These are phyloP conservation scores for Graphium colonna DNA, from an alignment of 2,888 invertebrate genomes.

Conservation along the genomic window DNA sequence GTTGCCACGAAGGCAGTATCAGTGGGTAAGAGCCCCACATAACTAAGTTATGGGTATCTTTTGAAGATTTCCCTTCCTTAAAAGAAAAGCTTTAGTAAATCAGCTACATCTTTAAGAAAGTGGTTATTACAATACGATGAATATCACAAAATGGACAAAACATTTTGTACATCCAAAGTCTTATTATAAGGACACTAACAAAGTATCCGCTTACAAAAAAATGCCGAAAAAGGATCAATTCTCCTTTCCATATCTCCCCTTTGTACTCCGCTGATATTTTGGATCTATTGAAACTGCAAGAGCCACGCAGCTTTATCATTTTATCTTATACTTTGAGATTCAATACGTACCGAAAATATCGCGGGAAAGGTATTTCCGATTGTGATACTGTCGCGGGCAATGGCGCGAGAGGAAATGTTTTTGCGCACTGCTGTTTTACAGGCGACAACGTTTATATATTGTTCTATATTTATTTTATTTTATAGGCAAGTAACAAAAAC, in stretches of 20 bases:
- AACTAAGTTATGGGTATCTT: too few species aligned
- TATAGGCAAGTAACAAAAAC: too few species aligned
- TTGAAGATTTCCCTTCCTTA: too few species aligned
- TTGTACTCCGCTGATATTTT: slow-evolving; percentile 36
- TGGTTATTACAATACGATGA: too few species aligned
- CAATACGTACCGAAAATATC: slow-evolving; percentile 34
- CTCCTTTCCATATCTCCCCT: slow-evolving; percentile 31
- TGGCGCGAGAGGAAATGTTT: slow-evolving; percentile 14
- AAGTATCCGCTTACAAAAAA: slow-evolving; percentile 32
- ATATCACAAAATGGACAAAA: too few species aligned
- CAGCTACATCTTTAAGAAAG: too few species aligned
- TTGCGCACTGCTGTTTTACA: not conserved
- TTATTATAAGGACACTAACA: slow-evolving; percentile 15
- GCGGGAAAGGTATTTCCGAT: slow-evolving; percentile 41
- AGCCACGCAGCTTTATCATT: slow-evolving; percentile 41
- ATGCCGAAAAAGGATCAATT: slow-evolving; percentile 23
- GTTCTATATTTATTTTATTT: too few species aligned
- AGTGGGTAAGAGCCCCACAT: too few species aligned
- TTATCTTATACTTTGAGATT: slow-evolving; percentile 43
- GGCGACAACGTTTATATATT: too few species aligned
- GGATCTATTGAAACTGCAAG: slow-evolving; percentile 40
- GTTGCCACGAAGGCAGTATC: too few species aligned
- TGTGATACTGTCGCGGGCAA: slow-evolving; percentile 33
- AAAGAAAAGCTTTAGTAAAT: too few species aligned
- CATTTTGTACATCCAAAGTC: slow-evolving; percentile 9